A percentile compares a stretch with the other conserved stretches of the same genome.
Evolutionary conservation across 2,888 invertebrate species (phyloP).

Genomic region (Mesochorus sp.): DNA sequence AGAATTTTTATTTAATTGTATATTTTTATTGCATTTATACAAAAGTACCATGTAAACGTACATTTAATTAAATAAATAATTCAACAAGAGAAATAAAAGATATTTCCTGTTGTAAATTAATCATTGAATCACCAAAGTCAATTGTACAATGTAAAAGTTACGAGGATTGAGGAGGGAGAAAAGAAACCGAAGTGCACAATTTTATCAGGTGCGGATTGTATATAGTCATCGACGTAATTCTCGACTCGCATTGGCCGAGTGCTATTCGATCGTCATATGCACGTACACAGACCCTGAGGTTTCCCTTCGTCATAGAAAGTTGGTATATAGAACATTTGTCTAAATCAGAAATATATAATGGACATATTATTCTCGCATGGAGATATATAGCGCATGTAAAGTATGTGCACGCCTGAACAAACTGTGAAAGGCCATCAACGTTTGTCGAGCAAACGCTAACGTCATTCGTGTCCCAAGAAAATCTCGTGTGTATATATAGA

Average conservation of each 20-base stretch:
- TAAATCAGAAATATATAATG: conserved; percentile 33
- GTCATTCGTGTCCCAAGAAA: conserved; percentile 49
- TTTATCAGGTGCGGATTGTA: background rate
- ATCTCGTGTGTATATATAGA: conserved; percentile 14
- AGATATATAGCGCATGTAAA: background rate
- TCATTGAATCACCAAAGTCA: background rate
- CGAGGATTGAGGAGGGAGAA: background rate
- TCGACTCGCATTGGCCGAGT: conserved; percentile 1
- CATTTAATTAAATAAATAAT: too few species aligned
- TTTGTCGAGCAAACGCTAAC: conserved; percentile 62
- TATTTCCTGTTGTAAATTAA: too few species aligned
- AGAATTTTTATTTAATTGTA: too few species aligned
- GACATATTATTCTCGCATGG: conserved; percentile 3
- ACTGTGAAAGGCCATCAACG: conserved; percentile 56
- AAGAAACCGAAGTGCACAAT: too few species aligned
- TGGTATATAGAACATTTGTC: background rate
- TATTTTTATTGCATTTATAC: too few species aligned
- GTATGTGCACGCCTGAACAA: conserved; percentile 50
- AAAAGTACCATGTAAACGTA: too few species aligned
- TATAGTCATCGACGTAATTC: background rate
- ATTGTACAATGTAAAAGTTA: too few species aligned
- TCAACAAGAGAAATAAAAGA: too few species aligned
- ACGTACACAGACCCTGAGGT: background rate
- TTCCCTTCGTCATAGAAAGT: background rate
- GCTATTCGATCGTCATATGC: conserved; percentile 35